A percentile compares a stretch with the other conserved stretches of the same genome.
Evolutionary conservation across 1,140 invertebrate species (phyloP).

Genomic region (Apis mellifera): Amel_HAv3.1 CM009933.2:2691001-2691500

Average conservation of each 20-base stretch:
- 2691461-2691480: conserved; percentile 10
- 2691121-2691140: conserved; percentile 16
- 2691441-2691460: not conserved
- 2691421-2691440: no score
- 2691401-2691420: no score
- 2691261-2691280: not conserved
- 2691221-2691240: not conserved
- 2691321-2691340: not conserved
- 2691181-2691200: not conserved
- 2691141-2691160: not conserved
- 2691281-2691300: not conserved
- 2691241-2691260: not conserved
- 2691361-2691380: not conserved
- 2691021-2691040: no score
- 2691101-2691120: not conserved
- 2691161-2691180: not conserved
- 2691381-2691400: no score
- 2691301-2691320: not conserved
- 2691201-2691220: conserved; percentile 14
- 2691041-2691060: not conserved
- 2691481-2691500: not conserved
- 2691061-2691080: not conserved
- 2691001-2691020: no score
- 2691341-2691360: not conserved
- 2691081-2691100: not conserved